A percentile compares a stretch with the other conserved stretches of the same genome.
phyloP scores from a whole-genome alignment of 2,888 invertebrate genomes.

The Anarsia innoxiella region DNA sequence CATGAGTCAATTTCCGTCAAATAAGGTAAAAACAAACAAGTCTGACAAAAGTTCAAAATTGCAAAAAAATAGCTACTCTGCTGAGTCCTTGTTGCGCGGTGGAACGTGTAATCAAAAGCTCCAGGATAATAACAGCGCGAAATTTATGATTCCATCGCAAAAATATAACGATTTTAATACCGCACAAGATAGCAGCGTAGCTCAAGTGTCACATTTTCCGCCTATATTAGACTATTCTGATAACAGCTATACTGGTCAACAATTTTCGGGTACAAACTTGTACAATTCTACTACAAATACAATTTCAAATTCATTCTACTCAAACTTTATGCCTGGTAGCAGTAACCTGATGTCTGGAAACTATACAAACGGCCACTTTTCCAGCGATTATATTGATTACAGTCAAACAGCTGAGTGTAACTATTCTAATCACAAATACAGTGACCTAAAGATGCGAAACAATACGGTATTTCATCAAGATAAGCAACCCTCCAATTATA shows the following conservation, averaged over 20 bases:
- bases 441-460: slow-evolving; percentile 61
- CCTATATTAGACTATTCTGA: slow-evolving; percentile 63
- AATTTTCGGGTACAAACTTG: slow-evolving; percentile 59
- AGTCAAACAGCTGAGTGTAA: slow-evolving; percentile 61
- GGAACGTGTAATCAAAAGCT: slow-evolving; percentile 54
- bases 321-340: slow-evolving; percentile 62
- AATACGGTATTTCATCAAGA: slow-evolving; percentile 50
- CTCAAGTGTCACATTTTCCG: slow-evolving; percentile 68
- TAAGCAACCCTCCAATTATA: slow-evolving; percentile 47
- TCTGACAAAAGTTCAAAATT: slow-evolving; percentile 50
- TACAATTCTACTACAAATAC: slow-evolving; percentile 65
- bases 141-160: slow-evolving; percentile 49
- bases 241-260: slow-evolving; percentile 55
- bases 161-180: slow-evolving; percentile 56
- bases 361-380: slow-evolving; percentile 53
- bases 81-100: slow-evolving; percentile 59
- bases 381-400: slow-evolving; percentile 63
- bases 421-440: slow-evolving; percentile 60
- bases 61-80: slow-evolving; percentile 64
- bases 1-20: slow-evolving; percentile 43
- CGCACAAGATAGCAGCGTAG: slow-evolving; percentile 53
- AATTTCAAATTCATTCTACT: slow-evolving; percentile 64
- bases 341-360: slow-evolving; percentile 59
- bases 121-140: slow-evolving; percentile 41
- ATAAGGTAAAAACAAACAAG: slow-evolving; percentile 48